Evolutionary conservation across 2,113 vertebrate genomes (phyloP), one percentile per base, ranked within the genome.

Genomic region (Cyanoliseus patagonus): DNA sequence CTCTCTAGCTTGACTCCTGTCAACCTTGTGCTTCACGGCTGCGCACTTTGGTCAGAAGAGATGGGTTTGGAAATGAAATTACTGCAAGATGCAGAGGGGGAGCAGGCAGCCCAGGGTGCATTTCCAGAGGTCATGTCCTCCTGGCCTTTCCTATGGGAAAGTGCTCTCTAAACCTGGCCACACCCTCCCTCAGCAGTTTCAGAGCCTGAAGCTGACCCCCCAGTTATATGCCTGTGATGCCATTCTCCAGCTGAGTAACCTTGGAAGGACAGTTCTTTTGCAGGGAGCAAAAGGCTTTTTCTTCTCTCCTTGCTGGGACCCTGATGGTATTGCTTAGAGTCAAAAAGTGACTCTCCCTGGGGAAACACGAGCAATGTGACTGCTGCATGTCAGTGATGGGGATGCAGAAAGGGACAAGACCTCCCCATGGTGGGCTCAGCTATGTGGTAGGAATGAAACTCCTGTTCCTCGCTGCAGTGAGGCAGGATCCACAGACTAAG

Each of bases 91-190:
- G 72, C 57, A 88, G 81, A 95, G 90, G 80, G 76, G 69, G 67
- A 90, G 77, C 22, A 86, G 78, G n/a, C 75, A 68, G 79, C 49
- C 35, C 59, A 86, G 91, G 74, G 55, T 91, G 49, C 12, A n/a
- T 55, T 53, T 77, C 84, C 95, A 96, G 79, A 97, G 92, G 95
- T 96, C 93, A 90, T 12, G 51, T 85, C 80, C 76, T 96, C 84
- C 81, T 51, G 62, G 77, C 77, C 53, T 95, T 98, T 97, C 97
- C 96, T 94, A 94, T 92, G 97, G 96, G 96, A 97, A 98, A 97
- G 49, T 84, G 85, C 84, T 94, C 83, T 82, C 61, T 79, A 85
- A 93, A 96, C 81, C 75, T 95, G 92, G 35, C 92, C 80, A 55
- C 69, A 86, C 17, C 72, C 84, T 89, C 84, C 59, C 89, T 55